Percentiles rank a stretch among this genome's conserved stretches.
Evolutionary conservation across 2,888 invertebrate species (phyloP).

Genomic region (Acrocyrtus sp.): DNA sequence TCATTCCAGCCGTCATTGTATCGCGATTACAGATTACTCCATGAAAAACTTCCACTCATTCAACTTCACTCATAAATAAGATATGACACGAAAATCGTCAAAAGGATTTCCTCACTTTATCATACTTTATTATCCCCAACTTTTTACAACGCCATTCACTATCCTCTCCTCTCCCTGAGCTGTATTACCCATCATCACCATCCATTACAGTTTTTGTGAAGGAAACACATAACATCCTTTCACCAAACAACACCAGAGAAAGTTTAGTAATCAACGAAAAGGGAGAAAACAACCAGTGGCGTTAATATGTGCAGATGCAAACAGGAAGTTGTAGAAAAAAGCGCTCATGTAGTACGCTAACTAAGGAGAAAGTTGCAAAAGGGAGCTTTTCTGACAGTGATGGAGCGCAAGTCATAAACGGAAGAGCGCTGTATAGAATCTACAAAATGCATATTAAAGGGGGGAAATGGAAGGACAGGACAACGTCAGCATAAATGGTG

Average conservation of each 20-base stretch:
- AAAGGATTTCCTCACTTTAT: not conserved
- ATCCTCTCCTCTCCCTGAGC: not conserved
- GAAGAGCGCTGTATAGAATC: too few species aligned
- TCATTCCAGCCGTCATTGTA: too few species aligned
- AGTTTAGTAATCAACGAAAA: constrained; percentile 1
- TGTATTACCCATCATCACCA: not conserved
- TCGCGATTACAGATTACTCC: too few species aligned
- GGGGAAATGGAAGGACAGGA: not conserved
- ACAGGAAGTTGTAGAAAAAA: constrained; percentile 3
- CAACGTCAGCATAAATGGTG: too few species aligned
- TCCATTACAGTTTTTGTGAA: not conserved
- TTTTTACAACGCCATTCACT: not conserved
- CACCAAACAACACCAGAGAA: not conserved
- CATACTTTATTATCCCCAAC: not conserved
- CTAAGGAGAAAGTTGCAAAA: not conserved
- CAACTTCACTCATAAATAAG: not conserved
- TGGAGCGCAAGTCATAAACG: not conserved
- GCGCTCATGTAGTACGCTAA: not conserved
- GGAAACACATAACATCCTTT: not conserved
- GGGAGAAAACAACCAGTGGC: not conserved
- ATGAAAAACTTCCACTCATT: not conserved
- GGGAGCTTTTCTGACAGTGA: not conserved
- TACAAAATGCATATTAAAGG: not conserved
- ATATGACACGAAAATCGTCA: not conserved
- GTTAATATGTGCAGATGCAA: not conserved